Evolutionary conservation across 2,113 vertebrate genomes (phyloP), one percentile per base, ranked within the genome.

Genomic region (Sus scrofa): DNA sequence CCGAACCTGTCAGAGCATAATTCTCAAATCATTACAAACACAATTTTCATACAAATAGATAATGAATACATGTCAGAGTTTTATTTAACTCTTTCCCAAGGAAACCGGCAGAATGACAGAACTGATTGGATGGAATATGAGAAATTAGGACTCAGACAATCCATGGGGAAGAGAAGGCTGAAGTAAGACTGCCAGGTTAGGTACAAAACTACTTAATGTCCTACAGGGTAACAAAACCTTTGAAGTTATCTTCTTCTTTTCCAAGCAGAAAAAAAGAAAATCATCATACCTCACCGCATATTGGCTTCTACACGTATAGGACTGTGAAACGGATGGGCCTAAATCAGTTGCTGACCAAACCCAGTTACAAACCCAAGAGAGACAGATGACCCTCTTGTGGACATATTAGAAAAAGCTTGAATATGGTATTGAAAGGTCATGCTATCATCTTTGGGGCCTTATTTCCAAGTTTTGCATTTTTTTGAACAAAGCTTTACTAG

Each of bases 31-130:
- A 58, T 89, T 90, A 77, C 78, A 94, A 94, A 85, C 71, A 90
- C 56, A 83, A 82, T 96, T 91, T 96, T 94, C 60, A 87, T 71
- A 88, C 88, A 93, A 89, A 92, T 82, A 65, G 83, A 84, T 96
- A 94, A 97, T 89, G 90, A 95, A 83, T 89, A 67, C 84, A 74
- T 96, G 87, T 96, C 96, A 95, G 74, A 63, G 1, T 81, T 91
- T 86, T 73, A 73, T 82, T 88, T 79, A 95, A 94, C 44, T 94
- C 95, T 95, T 94, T 94, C 37, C 39, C 14, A 74, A 88, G 16
- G 89, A 87, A 96, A 56, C 7, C 27, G 81, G 52, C 65, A 93
- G 74, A n/a, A 30, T 89, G 73, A 93, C 91, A 96, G 86, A 22
- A 39, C 12, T 39, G 60, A 86, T 37, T 39, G 73, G 68, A 85